These are phyloP conservation scores for Andrena bucephala DNA, from an alignment of 2,888 invertebrate species.

Conservation along the genomic window DNA sequence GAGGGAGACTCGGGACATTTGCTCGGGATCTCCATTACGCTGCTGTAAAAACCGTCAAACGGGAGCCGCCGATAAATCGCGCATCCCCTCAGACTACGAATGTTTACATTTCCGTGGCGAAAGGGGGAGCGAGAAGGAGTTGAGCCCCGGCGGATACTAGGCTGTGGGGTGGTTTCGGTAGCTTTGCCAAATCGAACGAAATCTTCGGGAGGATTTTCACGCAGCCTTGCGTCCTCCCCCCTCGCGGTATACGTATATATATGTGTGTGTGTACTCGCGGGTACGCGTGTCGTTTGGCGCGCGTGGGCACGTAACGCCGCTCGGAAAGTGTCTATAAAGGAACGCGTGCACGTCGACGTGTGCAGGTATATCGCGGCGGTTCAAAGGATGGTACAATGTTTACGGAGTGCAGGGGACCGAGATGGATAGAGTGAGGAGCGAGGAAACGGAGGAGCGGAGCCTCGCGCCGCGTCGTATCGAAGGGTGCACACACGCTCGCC, in stretches of 20 bases:
- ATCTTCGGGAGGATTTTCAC: conserved; percentile 33
- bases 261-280: background rate
- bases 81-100: conserved; percentile 34
- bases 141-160: background rate
- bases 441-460: conserved; percentile 3
- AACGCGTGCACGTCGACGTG: background rate
- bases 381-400: conserved; percentile 65
- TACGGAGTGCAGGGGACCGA: conserved; percentile 50
- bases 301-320: conserved; percentile 15
- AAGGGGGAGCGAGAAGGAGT: background rate
- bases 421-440: conserved; percentile 33
- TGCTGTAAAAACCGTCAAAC: conserved; percentile 44
- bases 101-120: conserved; percentile 35
- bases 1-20: conserved; percentile 15
- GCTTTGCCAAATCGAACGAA: conserved; percentile 35
- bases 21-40: conserved; percentile 36
- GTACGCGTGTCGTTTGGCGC: conserved; percentile 6
- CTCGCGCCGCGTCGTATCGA: conserved; percentile 26
- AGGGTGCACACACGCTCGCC: conserved; percentile 49
- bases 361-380: conserved; percentile 35
- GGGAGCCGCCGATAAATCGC: conserved; percentile 47
- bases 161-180: background rate
- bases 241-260: too few species aligned
- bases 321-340: conserved; percentile 38
- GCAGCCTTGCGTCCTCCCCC: conserved; percentile 13